These are phyloP conservation scores for Antennarius striatus DNA, from an alignment of 2,113 vertebrate species.

Conservation along the genomic window DNA sequence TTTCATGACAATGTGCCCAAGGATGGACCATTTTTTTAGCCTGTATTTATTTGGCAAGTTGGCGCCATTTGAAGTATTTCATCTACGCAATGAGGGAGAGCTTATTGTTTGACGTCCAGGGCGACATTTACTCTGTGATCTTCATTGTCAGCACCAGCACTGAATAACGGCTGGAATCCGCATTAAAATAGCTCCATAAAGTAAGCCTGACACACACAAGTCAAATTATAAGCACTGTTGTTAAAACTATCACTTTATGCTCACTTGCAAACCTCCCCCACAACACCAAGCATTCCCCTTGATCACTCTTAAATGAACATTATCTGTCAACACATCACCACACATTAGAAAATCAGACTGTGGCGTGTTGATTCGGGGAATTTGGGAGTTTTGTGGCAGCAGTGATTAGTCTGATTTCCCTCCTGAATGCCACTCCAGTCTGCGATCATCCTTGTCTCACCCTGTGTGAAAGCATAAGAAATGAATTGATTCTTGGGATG, in stretches of 20 bases:
- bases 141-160: conserved; percentile 26
- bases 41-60: too few species aligned
- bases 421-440: conserved; percentile 31
- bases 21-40: too few species aligned
- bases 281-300: conserved; percentile 45
- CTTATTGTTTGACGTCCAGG: too few species aligned
- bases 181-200: conserved; percentile 28
- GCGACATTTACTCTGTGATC: conserved; percentile 4
- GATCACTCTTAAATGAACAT: conserved; percentile 65
- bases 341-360: conserved; percentile 65
- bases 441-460: conserved; percentile 41
- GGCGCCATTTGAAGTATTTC: too few species aligned
- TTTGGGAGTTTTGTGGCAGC: conserved; percentile 59
- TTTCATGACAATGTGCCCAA: too few species aligned
- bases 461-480: conserved; percentile 26
- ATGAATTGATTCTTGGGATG: conserved; percentile 18
- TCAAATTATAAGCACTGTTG: conserved; percentile 52
- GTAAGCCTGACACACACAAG: conserved; percentile 36
- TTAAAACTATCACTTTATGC: conserved; percentile 20
- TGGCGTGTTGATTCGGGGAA: conserved; percentile 56
- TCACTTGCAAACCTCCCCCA: conserved; percentile 7
- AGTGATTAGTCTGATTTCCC: conserved; percentile 70
- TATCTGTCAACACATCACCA: conserved; percentile 66
- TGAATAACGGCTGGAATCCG: conserved; percentile 24
- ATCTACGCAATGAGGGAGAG: too few species aligned